Percentiles rank a stretch among this genome's conserved stretches.
These are phyloP conservation scores for Cyanistes caeruleus DNA, from an alignment of 2,113 vertebrate genomes.

Conservation along the genomic window DNA sequence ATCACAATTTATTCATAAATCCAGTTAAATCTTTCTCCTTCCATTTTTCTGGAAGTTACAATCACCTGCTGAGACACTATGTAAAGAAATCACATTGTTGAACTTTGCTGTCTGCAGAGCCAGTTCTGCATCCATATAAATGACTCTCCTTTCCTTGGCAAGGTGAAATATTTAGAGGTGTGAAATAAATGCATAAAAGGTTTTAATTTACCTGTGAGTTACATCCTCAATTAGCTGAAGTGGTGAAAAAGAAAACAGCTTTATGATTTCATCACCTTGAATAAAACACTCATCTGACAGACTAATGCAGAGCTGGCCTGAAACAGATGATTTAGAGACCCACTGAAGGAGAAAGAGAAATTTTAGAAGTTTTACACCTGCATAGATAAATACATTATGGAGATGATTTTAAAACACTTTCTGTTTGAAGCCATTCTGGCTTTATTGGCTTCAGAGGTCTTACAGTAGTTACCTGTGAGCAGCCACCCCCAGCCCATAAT, in stretches of 20 bases:
- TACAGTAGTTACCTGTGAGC: not conserved
- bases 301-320: not conserved
- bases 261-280: not conserved
- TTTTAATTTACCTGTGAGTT: conserved; percentile 22
- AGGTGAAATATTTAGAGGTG: not conserved
- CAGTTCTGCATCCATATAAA: not conserved
- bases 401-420: not conserved
- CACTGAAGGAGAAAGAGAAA: not conserved
- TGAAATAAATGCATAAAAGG: not conserved
- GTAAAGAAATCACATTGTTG: not conserved
- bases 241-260: conserved; percentile 1
- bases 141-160: not conserved
- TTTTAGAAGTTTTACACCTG: not conserved
- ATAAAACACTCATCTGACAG: not conserved
- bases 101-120: not conserved
- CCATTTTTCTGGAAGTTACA: not conserved
- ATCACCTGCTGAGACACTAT: not conserved
- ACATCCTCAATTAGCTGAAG: conserved; percentile 27
- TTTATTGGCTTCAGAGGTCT: not conserved
- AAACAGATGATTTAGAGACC: not conserved
- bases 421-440: not conserved
- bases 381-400: not conserved
- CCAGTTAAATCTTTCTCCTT: not conserved
- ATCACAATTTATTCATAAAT: not conserved
- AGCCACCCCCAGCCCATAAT: not conserved